Evolutionary conservation across 2,888 invertebrate species (phyloP), one percentile per base, ranked within the genome.

Genomic region (Heliconius erato): DNA sequence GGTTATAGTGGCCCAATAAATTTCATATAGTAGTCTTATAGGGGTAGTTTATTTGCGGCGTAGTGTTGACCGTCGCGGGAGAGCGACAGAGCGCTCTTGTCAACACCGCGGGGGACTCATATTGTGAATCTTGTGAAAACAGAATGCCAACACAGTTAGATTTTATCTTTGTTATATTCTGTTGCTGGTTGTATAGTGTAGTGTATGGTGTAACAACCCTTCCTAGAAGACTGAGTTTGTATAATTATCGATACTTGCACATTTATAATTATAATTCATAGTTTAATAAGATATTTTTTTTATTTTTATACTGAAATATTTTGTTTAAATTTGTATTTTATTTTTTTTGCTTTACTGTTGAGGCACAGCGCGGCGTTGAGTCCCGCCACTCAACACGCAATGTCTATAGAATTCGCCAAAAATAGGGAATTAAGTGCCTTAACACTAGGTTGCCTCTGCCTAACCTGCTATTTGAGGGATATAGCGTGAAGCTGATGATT

Each of bases 31-130:
- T 26, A 49, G 72, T 49, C 49, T 72, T 49, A 49, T 72, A 82
- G 87, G 90, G 90, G 89, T 85, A 88, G 89, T 86, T 86, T 92
- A 92, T 92, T 92, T 92, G 91, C 91, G 88, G 89, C 91, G 91
- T 90, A 88, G 89, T 91, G 92, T 91, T 91, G 91, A 91, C 90
- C 89, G 86, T 86, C 86, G 86, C 88, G 88, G 90, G 90, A 89
- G 89, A 87, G 91, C 89, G 91, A 87, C 89, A 88, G 90, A 90
- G 90, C 91, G 88, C 87, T 88, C 87, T 86, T 83, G 88, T 87
- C 85, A 80, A 88, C 88, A 89, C 89, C 88, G 87, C 89, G 82
- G 91, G 91, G 89, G 89, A 84, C 88, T 82, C 80, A 78, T 82
- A 82, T 80, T 80, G 82, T 82, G 49, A 77, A 79, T 63, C 35